Percentiles rank a stretch among this genome's conserved stretches.
phyloP scores from a whole-genome alignment of 2,888 invertebrate genomes.

The Melangyna quadrimaculata region DNA sequence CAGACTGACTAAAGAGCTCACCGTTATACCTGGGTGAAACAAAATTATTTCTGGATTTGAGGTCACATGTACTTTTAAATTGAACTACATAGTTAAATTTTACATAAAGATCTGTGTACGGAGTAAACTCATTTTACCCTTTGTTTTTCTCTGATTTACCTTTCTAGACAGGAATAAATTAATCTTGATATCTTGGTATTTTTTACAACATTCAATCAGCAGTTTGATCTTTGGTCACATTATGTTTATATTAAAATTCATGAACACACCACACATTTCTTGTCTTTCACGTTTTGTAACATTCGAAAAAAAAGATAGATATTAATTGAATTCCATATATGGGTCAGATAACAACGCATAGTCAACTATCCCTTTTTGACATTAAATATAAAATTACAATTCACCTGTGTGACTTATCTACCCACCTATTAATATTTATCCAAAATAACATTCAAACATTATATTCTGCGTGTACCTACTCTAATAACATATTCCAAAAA shows the following conservation, averaged over 20 bases:
- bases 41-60: no score
- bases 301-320: neutral
- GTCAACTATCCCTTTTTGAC: slow-evolving; percentile 13
- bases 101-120: no score
- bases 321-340: slow-evolving; percentile 1
- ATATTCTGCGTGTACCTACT: neutral
- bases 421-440: neutral
- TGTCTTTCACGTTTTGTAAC: neutral
- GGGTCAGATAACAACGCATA: slow-evolving; percentile 8
- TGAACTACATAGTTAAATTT: no score
- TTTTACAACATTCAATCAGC: neutral
- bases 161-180: neutral
- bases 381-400: neutral
- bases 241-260: neutral
- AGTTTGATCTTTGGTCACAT: neutral
- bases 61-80: no score
- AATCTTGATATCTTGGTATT: neutral
- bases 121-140: no score
- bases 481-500: slow-evolving; percentile 52
- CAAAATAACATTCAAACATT: neutral
- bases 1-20: no score
- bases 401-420: slow-evolving; percentile 9
- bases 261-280: no score
- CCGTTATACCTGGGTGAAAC: no score
- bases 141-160: no score